Percentiles rank a stretch among this genome's conserved stretches.
Evolutionary conservation across 2,113 vertebrate species (phyloP).

Genomic region (Rhabdornis inornatus): DNA sequence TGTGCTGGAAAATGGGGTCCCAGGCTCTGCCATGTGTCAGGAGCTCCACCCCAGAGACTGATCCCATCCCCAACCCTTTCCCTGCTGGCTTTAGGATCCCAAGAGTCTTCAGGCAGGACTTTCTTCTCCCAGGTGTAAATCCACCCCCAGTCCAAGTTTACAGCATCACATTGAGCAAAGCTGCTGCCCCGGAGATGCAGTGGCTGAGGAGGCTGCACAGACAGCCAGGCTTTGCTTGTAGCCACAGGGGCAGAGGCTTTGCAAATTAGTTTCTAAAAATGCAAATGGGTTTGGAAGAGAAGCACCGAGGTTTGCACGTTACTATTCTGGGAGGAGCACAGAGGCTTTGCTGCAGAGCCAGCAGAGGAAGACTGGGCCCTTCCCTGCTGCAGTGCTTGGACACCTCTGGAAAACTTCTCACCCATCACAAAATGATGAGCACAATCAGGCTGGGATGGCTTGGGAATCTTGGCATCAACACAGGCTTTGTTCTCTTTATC

Average conservation of each 20-base stretch:
- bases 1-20: not conserved
- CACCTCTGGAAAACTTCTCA: not conserved
- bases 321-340: not conserved
- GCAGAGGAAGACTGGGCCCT: not conserved
- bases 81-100: not conserved
- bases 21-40: not conserved
- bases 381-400: not conserved
- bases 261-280: conserved; percentile 47
- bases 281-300: conserved; percentile 5
- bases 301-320: not conserved
- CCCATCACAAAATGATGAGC: not conserved
- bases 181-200: not conserved
- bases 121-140: not conserved
- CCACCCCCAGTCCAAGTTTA: not conserved
- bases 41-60: not conserved
- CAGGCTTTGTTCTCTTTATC: not conserved
- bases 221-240: not conserved
- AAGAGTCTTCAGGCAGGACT: not conserved
- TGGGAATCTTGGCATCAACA: not conserved
- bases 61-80: not conserved
- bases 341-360: not conserved
- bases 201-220: not conserved
- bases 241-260: not conserved
- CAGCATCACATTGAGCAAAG: not conserved
- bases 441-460: not conserved